Conservation (phyloP, 2,113 vertebrate species). For the Anoura caudifer region DNA sequence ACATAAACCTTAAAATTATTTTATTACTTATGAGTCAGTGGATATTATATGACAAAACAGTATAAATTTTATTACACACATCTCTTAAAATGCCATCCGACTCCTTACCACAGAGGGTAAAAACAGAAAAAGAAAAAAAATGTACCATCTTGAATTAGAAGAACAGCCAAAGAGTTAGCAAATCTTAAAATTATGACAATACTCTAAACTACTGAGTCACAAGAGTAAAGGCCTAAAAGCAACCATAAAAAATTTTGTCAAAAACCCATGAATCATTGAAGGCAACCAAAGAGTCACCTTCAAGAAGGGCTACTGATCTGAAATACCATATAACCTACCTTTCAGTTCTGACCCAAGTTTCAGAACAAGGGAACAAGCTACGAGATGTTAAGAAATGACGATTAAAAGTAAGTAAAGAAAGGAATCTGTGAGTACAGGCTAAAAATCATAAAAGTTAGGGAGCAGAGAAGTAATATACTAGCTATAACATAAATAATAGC, state of each 20-base stretch:
- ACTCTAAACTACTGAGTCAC: background rate
- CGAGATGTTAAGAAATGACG: background rate
- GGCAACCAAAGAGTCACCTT: background rate
- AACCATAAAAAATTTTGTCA: background rate
- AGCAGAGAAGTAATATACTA: background rate
- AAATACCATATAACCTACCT: background rate
- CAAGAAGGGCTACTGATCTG: background rate
- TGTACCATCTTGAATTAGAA: background rate
- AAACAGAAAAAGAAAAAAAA: background rate
- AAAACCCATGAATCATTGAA: background rate
- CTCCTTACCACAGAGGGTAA: background rate
- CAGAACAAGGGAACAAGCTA: background rate
- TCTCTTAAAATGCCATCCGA: background rate
- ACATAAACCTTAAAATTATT: constrained; percentile 14
- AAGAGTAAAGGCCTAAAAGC: background rate
- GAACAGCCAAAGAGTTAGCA: background rate
- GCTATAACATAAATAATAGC: background rate
- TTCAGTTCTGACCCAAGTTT: background rate
- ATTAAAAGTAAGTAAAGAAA: background rate
- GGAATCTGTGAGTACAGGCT: background rate
- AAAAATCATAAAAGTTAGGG: background rate
- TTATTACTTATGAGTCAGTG: background rate
- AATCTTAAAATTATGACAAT: background rate
- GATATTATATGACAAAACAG: constrained; percentile 2
- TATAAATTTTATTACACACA: background rate